phyloP scores from a whole-genome alignment of 64 coral and sea anemone species.

The Pocillopora verrucosa region DNA sequence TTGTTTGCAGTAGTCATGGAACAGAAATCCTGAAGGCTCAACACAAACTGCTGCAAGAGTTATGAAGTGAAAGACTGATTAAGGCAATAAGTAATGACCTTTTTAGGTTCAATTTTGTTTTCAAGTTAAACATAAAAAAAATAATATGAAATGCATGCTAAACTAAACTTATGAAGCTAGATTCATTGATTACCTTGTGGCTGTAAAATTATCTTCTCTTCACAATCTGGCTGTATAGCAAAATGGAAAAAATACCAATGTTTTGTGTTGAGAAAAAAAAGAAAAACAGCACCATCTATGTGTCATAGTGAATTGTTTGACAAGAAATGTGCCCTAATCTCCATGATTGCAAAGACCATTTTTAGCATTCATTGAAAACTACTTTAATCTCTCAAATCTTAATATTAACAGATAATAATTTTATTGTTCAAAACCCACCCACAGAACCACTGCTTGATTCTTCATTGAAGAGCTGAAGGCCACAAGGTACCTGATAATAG shows the following conservation, averaged over 20 bases:
- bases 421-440: conserved; percentile 61
- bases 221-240: conserved; percentile 19
- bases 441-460: conserved; percentile 55
- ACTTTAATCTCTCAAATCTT: neutral
- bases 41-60: neutral
- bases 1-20: conserved; percentile 10
- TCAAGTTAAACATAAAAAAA: too few relatives aligned
- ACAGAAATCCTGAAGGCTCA: conserved; percentile 13
- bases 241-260: neutral
- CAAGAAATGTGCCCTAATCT: neutral
- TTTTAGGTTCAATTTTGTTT: too few relatives aligned
- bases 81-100: too few relatives aligned
- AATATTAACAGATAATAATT: neutral
- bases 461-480: conserved; percentile 82
- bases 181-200: conserved; percentile 49
- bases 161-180: neutral
- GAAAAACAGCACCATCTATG: too few relatives aligned
- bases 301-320: neutral
- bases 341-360: too few relatives aligned
- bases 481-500: conserved; percentile 61
- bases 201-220: conserved; percentile 55
- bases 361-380: too few relatives aligned
- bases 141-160: neutral
- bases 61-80: neutral
- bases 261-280: neutral